Evolutionary conservation across 2,888 invertebrate species (phyloP).

Genomic region (Scaptomyza cyrtandrae): DNA sequence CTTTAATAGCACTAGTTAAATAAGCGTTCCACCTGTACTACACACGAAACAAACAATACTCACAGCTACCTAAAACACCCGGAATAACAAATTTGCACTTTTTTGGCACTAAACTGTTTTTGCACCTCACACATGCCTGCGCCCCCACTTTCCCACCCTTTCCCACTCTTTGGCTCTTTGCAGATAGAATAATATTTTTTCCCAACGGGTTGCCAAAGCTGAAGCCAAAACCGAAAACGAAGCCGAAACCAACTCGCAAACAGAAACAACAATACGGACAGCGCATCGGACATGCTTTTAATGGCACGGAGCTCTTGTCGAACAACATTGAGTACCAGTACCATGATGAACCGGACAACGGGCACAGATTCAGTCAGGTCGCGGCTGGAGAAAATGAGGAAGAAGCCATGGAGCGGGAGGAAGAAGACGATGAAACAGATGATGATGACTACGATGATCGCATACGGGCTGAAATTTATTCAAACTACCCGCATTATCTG

Average conservation of each 20-base stretch:
- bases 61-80: slow-evolving; percentile 24
- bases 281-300: slow-evolving; percentile 37
- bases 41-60: slow-evolving; percentile 20
- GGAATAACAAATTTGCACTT: slow-evolving; percentile 50
- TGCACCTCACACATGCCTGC: slow-evolving; percentile 65
- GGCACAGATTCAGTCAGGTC: slow-evolving; percentile 83
- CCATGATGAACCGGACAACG: slow-evolving; percentile 54
- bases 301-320: slow-evolving; percentile 64
- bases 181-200: slow-evolving; percentile 83
- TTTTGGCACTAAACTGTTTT: slow-evolving; percentile 74
- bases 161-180: slow-evolving; percentile 57
- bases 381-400: slow-evolving; percentile 81
- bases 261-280: slow-evolving; percentile 48
- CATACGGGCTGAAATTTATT: slow-evolving; percentile 86
- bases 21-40: slow-evolving; percentile 43
- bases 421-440: slow-evolving; percentile 69
- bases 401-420: slow-evolving; percentile 81
- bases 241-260: slow-evolving; percentile 62
- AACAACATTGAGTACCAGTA: slow-evolving; percentile 75
- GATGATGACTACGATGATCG: slow-evolving; percentile 86
- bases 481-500: slow-evolving; percentile 86
- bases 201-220: slow-evolving; percentile 82
- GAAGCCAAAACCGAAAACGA: slow-evolving; percentile 76
- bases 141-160: slow-evolving; percentile 8
- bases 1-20: slow-evolving; percentile 69